A percentile compares a stretch with the other conserved stretches of the same genome.
These are phyloP conservation scores for Tipula vernalis DNA, from an alignment of 2,888 invertebrate genomes.

Conservation along the genomic window DNA sequence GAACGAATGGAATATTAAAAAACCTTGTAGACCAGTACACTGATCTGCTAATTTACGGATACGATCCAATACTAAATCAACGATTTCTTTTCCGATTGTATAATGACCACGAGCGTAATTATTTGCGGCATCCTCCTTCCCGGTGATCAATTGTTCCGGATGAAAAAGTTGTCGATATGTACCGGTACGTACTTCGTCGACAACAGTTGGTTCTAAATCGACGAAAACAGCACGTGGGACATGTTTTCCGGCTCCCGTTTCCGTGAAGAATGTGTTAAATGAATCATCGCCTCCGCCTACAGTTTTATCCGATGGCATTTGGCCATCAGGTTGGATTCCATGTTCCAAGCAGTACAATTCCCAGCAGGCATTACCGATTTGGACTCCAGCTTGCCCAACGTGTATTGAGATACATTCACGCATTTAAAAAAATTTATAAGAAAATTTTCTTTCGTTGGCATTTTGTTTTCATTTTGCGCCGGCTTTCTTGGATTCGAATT, in stretches of 20 bases:
- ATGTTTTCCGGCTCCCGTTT: slow-evolving; percentile 67
- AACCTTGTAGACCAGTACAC: slow-evolving; percentile 77
- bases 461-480: background rate
- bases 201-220: slow-evolving; percentile 86
- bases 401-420: slow-evolving; percentile 70
- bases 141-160: slow-evolving; percentile 83
- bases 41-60: slow-evolving; percentile 73
- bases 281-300: slow-evolving; percentile 63
- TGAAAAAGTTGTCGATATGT: slow-evolving; percentile 77
- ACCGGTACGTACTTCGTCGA: slow-evolving; percentile 74
- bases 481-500: background rate
- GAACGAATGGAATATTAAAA: slow-evolving; percentile 87
- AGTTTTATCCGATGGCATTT: slow-evolving; percentile 75
- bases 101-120: slow-evolving; percentile 93
- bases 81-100: slow-evolving; percentile 83
- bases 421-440: slow-evolving; percentile 22
- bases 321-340: slow-evolving; percentile 86
- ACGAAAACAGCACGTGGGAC: slow-evolving; percentile 83
- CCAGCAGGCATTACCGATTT: slow-evolving; percentile 86
- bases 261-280: slow-evolving; percentile 67
- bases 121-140: slow-evolving; percentile 88
- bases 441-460: background rate
- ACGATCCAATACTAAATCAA: slow-evolving; percentile 70
- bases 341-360: slow-evolving; percentile 79
- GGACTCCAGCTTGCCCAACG: slow-evolving; percentile 74